These are phyloP conservation scores for Baronia brevicornis DNA, from an alignment of 2,888 invertebrate species.

Conservation along the genomic window DNA sequence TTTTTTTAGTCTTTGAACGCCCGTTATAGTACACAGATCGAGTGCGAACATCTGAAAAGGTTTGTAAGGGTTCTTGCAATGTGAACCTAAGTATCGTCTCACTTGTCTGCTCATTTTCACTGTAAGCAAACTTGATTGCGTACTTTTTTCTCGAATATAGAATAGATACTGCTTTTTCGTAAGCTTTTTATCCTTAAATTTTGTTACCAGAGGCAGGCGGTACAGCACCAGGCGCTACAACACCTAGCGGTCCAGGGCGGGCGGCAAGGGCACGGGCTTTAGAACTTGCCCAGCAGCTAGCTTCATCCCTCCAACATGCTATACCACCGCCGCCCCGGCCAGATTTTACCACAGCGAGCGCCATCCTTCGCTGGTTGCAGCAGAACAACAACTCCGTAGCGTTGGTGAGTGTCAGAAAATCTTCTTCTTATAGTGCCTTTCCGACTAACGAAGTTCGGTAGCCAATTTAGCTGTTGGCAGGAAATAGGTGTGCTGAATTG, in stretches of 20 bases:
- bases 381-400: conserved; percentile 68
- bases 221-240: conserved; percentile 35
- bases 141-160: no score
- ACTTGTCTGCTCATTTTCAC: no score
- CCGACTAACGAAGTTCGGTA: no score
- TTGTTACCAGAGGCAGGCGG: conserved; percentile 51
- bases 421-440: not conserved
- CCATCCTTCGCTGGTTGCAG: conserved; percentile 81
- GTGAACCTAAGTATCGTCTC: no score
- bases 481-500: no score
- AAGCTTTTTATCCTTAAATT: no score
- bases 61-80: no score
- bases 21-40: no score
- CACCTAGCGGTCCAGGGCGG: conserved; percentile 47
- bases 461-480: not conserved
- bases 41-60: no score
- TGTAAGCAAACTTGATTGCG: no score
- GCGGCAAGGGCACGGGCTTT: conserved; percentile 71
- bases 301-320: conserved; percentile 78
- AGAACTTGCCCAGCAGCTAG: conserved; percentile 79
- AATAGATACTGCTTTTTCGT: no score
- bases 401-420: conserved; percentile 41
- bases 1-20: no score
- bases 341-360: conserved; percentile 79
- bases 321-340: conserved; percentile 79